Conservation (phyloP, 2,113 vertebrate species). For the Sitta europaea region DNA sequence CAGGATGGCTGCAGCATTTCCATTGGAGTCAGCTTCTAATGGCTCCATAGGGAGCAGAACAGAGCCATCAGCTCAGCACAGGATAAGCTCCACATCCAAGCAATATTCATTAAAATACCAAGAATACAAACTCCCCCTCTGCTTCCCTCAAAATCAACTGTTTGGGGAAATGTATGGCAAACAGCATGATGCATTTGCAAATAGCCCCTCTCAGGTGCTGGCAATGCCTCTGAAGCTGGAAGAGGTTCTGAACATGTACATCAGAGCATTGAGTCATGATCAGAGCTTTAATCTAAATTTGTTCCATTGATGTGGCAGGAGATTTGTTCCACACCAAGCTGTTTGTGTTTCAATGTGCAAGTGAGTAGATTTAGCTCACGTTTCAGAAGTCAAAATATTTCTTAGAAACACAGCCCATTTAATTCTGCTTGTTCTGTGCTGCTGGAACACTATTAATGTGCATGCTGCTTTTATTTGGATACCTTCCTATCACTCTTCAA, state of each 20-base stretch:
- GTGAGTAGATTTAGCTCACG: neutral
- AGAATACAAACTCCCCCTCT: accelerated
- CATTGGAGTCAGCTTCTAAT: neutral
- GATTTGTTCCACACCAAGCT: neutral
- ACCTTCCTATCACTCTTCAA: neutral
- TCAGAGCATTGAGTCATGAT: neutral
- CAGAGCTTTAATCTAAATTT: neutral
- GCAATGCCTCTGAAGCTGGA: neutral
- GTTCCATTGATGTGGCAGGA: neutral
- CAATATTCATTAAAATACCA: neutral
- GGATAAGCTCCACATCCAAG: neutral
- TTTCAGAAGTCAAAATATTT: neutral
- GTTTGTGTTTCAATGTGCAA: neutral
- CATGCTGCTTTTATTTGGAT: neutral
- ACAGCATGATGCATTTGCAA: neutral
- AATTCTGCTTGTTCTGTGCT: neutral
- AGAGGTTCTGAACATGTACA: neutral
- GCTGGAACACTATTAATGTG: neutral
- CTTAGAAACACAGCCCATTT: neutral
- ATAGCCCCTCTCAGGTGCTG: neutral
- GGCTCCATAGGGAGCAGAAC: neutral
- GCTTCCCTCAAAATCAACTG: neutral
- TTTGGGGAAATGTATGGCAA: neutral
- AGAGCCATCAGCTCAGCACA: neutral
- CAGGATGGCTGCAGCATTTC: neutral